Evolutionary conservation across 2,113 vertebrate genomes (phyloP).

Genomic region (Carollia perspicillata): DNA sequence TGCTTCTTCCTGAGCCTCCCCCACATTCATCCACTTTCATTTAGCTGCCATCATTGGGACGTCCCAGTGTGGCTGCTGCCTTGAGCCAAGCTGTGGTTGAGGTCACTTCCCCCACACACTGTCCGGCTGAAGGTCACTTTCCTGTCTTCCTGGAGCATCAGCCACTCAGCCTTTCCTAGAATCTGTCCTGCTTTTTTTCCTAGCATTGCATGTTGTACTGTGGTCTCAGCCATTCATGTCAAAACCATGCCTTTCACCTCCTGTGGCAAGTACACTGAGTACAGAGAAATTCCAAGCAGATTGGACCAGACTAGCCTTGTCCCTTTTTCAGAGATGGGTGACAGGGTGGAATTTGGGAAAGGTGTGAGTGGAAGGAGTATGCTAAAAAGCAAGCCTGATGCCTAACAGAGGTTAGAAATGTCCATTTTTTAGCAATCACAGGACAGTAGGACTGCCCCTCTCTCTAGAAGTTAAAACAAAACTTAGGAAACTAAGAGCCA

Average conservation of each 20-base stretch:
- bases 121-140: slow-evolving; percentile 78
- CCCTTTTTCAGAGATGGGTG: background rate
- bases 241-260: background rate
- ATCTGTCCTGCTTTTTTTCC: slow-evolving; percentile 73
- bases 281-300: background rate
- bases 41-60: background rate
- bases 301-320: background rate
- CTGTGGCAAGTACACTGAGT: background rate
- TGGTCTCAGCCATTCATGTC: background rate
- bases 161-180: slow-evolving; percentile 84
- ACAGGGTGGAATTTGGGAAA: background rate
- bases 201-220: background rate
- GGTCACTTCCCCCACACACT: slow-evolving; percentile 57
- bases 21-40: background rate
- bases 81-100: slow-evolving; percentile 36
- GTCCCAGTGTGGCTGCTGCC: background rate
- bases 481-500: background rate
- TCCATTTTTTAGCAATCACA: slow-evolving; percentile 46
- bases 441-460: background rate
- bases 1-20: background rate
- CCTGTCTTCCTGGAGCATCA: slow-evolving; percentile 83
- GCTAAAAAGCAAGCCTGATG: background rate
- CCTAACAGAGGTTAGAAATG: background rate
- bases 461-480: slow-evolving; percentile 61
- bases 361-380: background rate